These are phyloP conservation scores for Alauda arvensis DNA, from an alignment of 2,797 vertebrate species.

Conservation along the genomic window DNA sequence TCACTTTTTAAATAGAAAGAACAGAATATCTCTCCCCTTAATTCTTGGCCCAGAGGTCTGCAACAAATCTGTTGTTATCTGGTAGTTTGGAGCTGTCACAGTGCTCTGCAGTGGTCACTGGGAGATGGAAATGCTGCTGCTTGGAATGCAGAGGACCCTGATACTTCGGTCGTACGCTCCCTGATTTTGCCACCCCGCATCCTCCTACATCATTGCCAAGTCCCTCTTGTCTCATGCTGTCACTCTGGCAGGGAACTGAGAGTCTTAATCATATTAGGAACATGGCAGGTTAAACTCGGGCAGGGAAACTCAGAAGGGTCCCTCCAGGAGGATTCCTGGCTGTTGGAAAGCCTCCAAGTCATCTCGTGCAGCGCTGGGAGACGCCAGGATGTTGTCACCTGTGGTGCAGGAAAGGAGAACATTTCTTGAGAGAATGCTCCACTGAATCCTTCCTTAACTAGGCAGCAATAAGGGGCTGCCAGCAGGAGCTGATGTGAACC, in stretches of 20 bases:
- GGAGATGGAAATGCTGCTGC: constrained; percentile 11
- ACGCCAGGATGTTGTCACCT: background rate
- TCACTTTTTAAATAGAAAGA: background rate
- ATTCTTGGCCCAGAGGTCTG: constrained; percentile 31
- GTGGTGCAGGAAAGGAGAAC: background rate
- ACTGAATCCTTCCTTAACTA: constrained; percentile 15
- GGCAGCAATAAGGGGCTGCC: constrained; percentile 26
- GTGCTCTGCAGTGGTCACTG: constrained; percentile 17
- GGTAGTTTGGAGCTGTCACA: constrained; percentile 5
- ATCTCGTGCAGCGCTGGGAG: background rate
- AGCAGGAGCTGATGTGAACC: constrained; percentile 22
- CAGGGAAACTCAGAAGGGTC: background rate
- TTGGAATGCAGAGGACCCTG: constrained; percentile 20
- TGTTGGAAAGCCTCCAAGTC: constrained; percentile 16
- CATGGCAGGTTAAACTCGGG: background rate
- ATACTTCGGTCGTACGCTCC: background rate
- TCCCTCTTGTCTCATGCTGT: constrained; percentile 37
- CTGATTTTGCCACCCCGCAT: background rate
- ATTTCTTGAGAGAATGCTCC: background rate
- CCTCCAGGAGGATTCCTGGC: constrained; percentile 7
- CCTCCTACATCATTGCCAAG: constrained; percentile 8
- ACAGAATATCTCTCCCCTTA: background rate
- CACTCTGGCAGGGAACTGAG: constrained; percentile 32
- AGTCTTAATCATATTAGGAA: constrained; percentile 10
- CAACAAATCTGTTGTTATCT: constrained; percentile 20